Evolutionary conservation across 2,113 vertebrate genomes (phyloP).

Genomic region (Marmota flaviventris): DNA sequence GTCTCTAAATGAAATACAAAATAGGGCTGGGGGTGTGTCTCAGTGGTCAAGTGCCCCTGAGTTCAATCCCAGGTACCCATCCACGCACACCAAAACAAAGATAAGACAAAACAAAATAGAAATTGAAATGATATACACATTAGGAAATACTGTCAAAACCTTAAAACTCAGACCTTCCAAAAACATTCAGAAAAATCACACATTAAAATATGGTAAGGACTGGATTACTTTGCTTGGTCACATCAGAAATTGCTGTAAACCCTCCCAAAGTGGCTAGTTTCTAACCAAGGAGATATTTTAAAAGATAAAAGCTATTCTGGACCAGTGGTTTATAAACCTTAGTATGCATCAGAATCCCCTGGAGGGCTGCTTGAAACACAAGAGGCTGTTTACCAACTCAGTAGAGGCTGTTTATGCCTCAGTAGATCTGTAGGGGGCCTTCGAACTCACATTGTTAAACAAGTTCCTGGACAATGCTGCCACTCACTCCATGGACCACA

Average conservation of each 20-base stretch:
- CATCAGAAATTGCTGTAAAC: neutral
- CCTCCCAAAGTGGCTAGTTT: neutral
- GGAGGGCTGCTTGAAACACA: neutral
- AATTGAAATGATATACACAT: neutral
- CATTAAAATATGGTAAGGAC: neutral
- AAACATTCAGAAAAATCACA: neutral
- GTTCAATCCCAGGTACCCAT: too few species aligned
- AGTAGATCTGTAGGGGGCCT: neutral
- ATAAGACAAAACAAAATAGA: neutral
- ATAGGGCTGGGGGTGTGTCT: too few species aligned
- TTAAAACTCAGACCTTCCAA: neutral
- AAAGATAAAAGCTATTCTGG: neutral
- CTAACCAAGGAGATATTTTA: neutral
- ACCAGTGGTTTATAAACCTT: neutral
- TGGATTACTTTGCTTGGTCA: neutral
- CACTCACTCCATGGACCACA: neutral
- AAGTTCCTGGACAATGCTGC: neutral
- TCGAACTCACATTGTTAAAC: neutral
- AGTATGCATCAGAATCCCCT: neutral
- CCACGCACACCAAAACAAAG: too few species aligned
- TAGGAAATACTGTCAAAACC: constrained; percentile 4
- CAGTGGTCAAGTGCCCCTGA: too few species aligned
- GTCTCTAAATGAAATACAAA: too few species aligned
- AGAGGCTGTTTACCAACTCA: neutral
- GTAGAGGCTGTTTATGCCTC: neutral